phyloP scores from a whole-genome alignment of 2,797 vertebrate species.

The Cyclura pinguis region DNA sequence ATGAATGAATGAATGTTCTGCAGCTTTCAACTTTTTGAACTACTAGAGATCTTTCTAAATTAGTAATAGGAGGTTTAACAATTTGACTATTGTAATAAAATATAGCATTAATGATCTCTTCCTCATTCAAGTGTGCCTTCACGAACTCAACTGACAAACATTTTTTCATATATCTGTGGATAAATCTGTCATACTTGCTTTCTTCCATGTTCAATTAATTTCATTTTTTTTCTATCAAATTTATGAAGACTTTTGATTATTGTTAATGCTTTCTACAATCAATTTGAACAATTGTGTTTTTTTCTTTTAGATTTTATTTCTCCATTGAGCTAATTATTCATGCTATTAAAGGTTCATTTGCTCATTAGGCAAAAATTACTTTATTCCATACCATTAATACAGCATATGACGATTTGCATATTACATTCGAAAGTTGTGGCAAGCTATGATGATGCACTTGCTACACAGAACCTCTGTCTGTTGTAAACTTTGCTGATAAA shows the following conservation, averaged over 20 bases:
- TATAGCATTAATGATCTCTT: background rate
- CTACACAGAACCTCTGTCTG: background rate
- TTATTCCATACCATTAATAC: background rate
- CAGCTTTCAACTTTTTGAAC: background rate
- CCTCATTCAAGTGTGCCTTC: background rate
- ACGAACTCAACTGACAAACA: background rate
- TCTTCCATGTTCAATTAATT: no score
- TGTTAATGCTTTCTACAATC: background rate
- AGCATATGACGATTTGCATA: background rate
- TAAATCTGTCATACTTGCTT: background rate
- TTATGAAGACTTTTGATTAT: background rate
- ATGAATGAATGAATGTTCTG: no score
- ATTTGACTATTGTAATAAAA: background rate
- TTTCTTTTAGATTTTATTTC: slow-evolving; percentile 8
- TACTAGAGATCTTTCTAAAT: background rate
- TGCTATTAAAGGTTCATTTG: slow-evolving; percentile 38
- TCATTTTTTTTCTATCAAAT: no score
- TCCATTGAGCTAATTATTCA: slow-evolving; percentile 45
- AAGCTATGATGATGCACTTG: background rate
- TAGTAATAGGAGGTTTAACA: background rate
- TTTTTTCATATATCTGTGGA: background rate
- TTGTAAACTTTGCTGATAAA: background rate
- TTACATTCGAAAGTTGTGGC: background rate
- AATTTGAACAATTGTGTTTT: background rate
- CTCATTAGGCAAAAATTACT: slow-evolving; percentile 33